A percentile compares a stretch with the other conserved stretches of the same genome.
Evolutionary conservation across 2,113 vertebrate genomes (phyloP).

Genomic region (Chrysemys picta): DNA sequence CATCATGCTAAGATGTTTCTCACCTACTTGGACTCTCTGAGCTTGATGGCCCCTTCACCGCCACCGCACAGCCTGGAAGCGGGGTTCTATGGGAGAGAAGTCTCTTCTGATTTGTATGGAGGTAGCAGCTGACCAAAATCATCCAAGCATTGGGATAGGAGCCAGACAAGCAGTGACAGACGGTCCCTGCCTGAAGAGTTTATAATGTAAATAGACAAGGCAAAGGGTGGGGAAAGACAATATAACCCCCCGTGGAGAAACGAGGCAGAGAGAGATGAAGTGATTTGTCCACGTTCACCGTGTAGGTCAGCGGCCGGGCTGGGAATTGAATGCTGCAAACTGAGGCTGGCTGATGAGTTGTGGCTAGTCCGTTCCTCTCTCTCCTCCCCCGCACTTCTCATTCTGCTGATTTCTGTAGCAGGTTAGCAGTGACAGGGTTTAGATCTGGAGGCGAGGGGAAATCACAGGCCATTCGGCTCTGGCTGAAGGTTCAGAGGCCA

Average conservation of each 20-base stretch:
- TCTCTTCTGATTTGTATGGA: background rate
- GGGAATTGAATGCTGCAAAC: background rate
- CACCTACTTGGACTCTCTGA: background rate
- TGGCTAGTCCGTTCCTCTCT: background rate
- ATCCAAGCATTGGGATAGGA: background rate
- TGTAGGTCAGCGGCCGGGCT: background rate
- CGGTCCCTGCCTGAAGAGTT: background rate
- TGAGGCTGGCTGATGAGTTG: background rate
- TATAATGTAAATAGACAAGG: background rate
- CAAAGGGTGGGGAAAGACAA: background rate
- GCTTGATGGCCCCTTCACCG: background rate
- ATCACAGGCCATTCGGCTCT: background rate
- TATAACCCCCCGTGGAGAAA: background rate
- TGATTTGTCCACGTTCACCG: accelerated
- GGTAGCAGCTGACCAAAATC: background rate
- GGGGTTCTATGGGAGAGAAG: background rate
- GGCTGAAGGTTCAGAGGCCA: conserved; percentile 21
- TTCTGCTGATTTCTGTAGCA: background rate
- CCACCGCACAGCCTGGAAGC: accelerated
- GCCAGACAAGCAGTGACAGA: background rate
- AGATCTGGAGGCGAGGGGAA: background rate
- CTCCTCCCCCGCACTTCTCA: background rate
- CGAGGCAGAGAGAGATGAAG: background rate
- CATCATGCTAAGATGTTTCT: background rate
- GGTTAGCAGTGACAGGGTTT: background rate